phyloP scores from a whole-genome alignment of 2,113 vertebrate genomes.

The Pachycephala philippinensis region DNA sequence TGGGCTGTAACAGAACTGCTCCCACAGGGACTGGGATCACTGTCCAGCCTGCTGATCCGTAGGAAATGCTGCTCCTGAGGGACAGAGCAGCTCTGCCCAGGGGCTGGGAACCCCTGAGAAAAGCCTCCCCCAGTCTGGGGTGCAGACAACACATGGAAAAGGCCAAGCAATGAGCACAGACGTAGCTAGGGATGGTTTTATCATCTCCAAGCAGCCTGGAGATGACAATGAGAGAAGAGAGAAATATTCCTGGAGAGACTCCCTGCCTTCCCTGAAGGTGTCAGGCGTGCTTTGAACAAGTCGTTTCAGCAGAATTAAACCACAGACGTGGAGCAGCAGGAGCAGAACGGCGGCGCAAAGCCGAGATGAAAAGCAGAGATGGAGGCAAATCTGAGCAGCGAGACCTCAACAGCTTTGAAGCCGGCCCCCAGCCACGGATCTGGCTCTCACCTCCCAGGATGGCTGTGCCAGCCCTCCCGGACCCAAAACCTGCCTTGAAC shows the following conservation, averaged over 20 bases:
- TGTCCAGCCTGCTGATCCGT: neutral
- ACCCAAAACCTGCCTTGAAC: neutral
- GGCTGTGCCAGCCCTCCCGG: neutral
- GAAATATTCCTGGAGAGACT: neutral
- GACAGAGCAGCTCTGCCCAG: neutral
- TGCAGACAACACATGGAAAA: neutral
- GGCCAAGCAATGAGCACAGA: neutral
- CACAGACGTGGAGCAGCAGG: neutral
- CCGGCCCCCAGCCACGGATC: neutral
- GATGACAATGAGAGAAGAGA: neutral
- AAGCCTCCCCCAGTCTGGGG: neutral
- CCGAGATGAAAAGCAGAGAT: neutral
- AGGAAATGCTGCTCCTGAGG: neutral
- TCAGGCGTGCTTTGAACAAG: conserved; percentile 40
- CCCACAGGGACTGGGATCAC: neutral
- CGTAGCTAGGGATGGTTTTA: rapidly evolving
- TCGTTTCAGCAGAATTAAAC: neutral
- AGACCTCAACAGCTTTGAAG: conserved; percentile 21
- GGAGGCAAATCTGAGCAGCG: neutral
- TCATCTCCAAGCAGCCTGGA: neutral
- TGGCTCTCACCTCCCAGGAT: neutral
- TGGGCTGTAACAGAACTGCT: neutral
- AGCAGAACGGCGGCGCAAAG: neutral
- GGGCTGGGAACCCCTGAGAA: neutral
- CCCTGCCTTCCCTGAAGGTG: conserved; percentile 37